phyloP scores from a whole-genome alignment of 2,888 invertebrate genomes.

The Sialis fuliginosa region DNA sequence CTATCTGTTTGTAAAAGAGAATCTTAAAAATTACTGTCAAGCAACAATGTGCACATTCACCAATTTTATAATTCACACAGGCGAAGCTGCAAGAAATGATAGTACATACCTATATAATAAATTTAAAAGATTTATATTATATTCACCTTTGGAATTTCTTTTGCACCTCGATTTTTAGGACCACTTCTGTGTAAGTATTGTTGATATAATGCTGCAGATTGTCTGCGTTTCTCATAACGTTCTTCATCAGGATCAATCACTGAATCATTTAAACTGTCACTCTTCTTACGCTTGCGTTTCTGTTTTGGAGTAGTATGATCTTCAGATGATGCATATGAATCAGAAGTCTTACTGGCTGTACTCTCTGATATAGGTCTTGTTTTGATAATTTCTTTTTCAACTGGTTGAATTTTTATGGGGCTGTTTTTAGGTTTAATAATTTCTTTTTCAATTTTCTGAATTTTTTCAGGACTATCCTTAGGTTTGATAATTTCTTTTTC shows the following conservation, averaged over 20 bases:
- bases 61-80: no score
- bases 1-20: background rate
- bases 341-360: no score
- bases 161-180: constrained; percentile 65
- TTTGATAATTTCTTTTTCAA: background rate
- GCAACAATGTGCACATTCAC: no score
- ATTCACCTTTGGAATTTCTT: constrained; percentile 62
- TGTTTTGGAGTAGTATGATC: constrained; percentile 7
- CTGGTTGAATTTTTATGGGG: constrained; percentile 4
- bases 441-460: background rate
- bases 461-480: background rate
- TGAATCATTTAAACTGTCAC: constrained; percentile 18
- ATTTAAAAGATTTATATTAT: background rate
- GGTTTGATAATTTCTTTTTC: background rate
- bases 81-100: no score
- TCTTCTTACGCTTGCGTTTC: constrained; percentile 15
- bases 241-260: constrained; percentile 42
- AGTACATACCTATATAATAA: background rate
- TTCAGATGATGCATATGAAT: background rate
- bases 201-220: constrained; percentile 48
- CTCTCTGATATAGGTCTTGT: background rate
- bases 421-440: background rate
- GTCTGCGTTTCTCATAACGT: constrained; percentile 44
- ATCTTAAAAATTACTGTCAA: background rate
- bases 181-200: constrained; percentile 61